Conservation (phyloP, 2,797 vertebrate species). For the Dendrocincla fuliginosa region DNA sequence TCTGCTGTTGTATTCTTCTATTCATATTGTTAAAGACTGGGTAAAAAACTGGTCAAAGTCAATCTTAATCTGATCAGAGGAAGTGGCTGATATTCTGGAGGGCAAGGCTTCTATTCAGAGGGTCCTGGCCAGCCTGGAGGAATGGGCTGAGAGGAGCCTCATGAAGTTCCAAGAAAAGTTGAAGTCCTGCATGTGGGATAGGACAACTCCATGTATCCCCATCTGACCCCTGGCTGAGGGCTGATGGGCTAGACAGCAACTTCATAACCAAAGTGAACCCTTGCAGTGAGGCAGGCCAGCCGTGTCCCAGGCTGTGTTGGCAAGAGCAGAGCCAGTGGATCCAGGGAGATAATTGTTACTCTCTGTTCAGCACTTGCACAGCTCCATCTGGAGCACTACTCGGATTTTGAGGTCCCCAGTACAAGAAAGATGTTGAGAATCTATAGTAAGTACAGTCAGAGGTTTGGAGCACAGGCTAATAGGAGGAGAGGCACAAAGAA, state of each 20-base stretch:
- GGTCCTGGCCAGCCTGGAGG: neutral
- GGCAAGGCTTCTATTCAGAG: neutral
- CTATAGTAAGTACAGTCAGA: neutral
- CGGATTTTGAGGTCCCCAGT: neutral
- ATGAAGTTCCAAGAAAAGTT: neutral
- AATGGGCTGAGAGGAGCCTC: neutral
- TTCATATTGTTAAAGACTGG: neutral
- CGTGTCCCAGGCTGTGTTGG: neutral
- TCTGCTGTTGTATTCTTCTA: neutral
- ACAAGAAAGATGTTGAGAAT: neutral
- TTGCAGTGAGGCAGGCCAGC: neutral
- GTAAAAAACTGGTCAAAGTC: neutral
- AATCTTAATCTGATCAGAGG: neutral
- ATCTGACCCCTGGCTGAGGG: neutral
- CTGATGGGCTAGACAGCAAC: neutral
- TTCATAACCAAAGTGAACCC: too few species aligned
- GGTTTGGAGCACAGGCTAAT: neutral
- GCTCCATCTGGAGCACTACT: neutral
- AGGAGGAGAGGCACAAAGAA: neutral
- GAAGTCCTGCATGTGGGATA: neutral
- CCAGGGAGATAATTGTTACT: neutral
- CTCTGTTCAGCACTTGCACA: neutral
- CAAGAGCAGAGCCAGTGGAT: neutral
- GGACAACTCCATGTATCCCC: neutral
- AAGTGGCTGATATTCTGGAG: neutral